Evolutionary conservation across 1,140 invertebrate species (phyloP).

Genomic region (Ericerus pela): DNA sequence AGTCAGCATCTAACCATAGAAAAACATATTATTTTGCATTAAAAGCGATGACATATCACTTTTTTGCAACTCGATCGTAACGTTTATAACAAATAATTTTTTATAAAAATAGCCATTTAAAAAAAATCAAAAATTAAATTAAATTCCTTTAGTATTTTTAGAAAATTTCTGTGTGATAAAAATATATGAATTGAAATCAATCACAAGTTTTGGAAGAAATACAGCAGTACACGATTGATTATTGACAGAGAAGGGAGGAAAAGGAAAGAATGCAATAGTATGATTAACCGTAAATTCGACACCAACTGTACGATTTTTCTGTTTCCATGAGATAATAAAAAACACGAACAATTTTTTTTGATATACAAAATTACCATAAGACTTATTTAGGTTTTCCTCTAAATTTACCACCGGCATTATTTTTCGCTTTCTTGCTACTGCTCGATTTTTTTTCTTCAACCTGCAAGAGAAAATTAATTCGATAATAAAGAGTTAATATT

Average conservation of each 20-base stretch:
- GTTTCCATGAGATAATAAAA: background rate
- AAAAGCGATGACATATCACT: no score
- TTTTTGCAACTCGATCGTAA: no score
- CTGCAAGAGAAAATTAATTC: no score
- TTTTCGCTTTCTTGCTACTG: background rate
- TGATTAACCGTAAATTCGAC: background rate
- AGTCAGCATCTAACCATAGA: no score
- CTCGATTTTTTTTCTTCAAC: background rate
- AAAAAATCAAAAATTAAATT: no score
- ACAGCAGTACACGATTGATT: background rate
- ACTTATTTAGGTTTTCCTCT: constrained; percentile 1
- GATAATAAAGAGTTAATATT: no score
- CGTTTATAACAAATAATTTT: no score
- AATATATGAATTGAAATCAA: no score
- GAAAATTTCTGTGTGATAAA: no score
- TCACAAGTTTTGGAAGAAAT: background rate
- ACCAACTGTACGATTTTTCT: background rate
- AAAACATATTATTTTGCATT: no score
- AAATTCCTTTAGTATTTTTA: no score
- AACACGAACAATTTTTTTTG: background rate
- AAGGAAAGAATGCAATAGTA: background rate
- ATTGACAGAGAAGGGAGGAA: background rate
- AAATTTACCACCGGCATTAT: background rate
- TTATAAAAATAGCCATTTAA: no score
- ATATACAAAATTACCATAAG: background rate